A percentile compares a stretch with the other conserved stretches of the same genome.
phyloP scores from a whole-genome alignment of 2,113 vertebrate species.

The Paraplagusia blochii region DNA sequence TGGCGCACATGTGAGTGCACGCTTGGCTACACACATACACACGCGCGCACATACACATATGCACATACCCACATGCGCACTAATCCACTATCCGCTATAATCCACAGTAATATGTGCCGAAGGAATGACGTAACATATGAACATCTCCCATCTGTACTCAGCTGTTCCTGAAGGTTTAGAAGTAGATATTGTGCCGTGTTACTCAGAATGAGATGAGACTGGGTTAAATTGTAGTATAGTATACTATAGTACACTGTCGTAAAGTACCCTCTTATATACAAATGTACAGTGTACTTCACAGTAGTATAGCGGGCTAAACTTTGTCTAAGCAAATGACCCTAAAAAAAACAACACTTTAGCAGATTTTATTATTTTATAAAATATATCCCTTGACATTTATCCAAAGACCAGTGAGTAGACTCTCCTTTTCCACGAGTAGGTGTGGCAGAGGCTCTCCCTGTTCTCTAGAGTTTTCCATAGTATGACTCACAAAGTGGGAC shows the following conservation, averaged over 20 bases:
- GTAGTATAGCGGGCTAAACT: too few relatives aligned
- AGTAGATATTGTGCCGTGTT: too few relatives aligned
- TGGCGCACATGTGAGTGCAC: slow-evolving; percentile 51
- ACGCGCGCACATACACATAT: slow-evolving; percentile 13
- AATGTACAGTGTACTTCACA: too few relatives aligned
- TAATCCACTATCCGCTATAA: slow-evolving; percentile 55
- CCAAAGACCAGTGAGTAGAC: slow-evolving; percentile 18
- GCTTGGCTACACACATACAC: slow-evolving; percentile 38
- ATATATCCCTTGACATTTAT: slow-evolving; percentile 21
- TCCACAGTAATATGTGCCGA: slow-evolving; percentile 58
- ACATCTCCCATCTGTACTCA: slow-evolving; percentile 43
- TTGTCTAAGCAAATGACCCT: too few relatives aligned
- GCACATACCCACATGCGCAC: slow-evolving; percentile 32
- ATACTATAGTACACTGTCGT: too few relatives aligned
- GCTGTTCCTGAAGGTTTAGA: slow-evolving; percentile 23
- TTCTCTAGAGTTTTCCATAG: slow-evolving; percentile 44
- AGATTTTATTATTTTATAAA: too few relatives aligned
- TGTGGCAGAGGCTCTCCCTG: slow-evolving; percentile 58
- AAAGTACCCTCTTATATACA: too few relatives aligned
- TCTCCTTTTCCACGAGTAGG: slow-evolving; percentile 30
- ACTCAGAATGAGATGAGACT: too few relatives aligned
- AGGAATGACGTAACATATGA: slow-evolving; percentile 67
- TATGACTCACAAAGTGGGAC: slow-evolving; percentile 48
- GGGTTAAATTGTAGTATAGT: too few relatives aligned
- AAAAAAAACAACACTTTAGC: too few relatives aligned